A percentile compares a stretch with the other conserved stretches of the same genome.
Conservation (phyloP, 2,113 vertebrate species). For the Nycticorax nycticorax region DNA sequence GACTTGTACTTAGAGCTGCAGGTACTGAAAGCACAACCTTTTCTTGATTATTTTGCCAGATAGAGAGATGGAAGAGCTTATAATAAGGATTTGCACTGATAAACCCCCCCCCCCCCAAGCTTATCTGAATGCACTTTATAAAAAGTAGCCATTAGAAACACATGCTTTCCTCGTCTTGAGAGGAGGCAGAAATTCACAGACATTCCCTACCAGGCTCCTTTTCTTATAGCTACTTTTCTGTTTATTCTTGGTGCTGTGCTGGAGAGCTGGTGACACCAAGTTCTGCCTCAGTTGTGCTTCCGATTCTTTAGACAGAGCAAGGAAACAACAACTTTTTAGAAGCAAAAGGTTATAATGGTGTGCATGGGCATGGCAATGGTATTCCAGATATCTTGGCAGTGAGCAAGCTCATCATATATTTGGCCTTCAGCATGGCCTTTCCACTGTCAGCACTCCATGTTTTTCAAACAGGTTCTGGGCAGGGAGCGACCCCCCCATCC, state of each 20-base stretch:
- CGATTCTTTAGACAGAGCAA: background rate
- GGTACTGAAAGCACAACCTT: background rate
- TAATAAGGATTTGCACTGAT: background rate
- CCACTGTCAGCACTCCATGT: background rate
- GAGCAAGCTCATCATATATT: background rate
- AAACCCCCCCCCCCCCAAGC: background rate
- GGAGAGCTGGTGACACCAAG: background rate
- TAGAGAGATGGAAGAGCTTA: background rate
- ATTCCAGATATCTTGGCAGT: background rate
- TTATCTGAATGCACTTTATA: background rate
- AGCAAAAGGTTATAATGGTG: background rate
- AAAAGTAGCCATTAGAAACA: background rate
- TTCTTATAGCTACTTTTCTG: background rate
- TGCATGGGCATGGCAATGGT: background rate
- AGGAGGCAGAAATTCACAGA: background rate
- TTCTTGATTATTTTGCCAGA: constrained; percentile 13
- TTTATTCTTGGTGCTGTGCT: background rate
- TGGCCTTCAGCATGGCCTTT: background rate
- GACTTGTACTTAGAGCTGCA: background rate
- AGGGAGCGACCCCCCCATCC: background rate
- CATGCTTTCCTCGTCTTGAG: background rate
- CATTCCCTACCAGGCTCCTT: background rate
- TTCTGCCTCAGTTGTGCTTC: background rate
- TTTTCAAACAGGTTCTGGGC: background rate
- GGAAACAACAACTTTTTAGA: background rate